Evolutionary conservation across 2,888 invertebrate species (phyloP), one percentile per base, ranked within the genome.

Genomic region (Ophion slaviceki): DNA sequence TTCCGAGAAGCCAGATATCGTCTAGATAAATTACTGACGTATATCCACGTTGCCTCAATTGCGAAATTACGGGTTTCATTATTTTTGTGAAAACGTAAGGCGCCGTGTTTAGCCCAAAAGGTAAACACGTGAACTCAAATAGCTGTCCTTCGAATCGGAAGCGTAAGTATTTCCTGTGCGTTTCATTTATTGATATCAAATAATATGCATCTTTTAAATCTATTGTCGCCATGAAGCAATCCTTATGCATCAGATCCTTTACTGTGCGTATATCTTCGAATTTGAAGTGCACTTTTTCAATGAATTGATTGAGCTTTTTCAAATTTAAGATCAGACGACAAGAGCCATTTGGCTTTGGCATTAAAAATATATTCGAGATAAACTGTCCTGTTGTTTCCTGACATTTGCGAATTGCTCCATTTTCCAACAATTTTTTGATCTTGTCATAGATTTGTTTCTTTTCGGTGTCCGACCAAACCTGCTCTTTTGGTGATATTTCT

Each of bases 211-310:
- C 28, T 3, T 28, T 28, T 28, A 28, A 28, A 28, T 28, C 28
- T 28, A 28, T 53, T 53, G 62, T 79, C n/a, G 79, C 79, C 79
- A 79, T 79, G 71, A 79, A 79, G 11, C 71, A 64, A 71, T 79
- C 47, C 28, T 62, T 28, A 32, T 32, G n/a, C 62, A 79, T 71
- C 47, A 79, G 24, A 71, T 71, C 20, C n/a, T 64, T 47, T 11
- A 79, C 71, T 20, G 59, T 62, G n/a, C 59, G 62, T 47, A 71
- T 71, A 24, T 70, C 79, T 47, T 79, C 79, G 24, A 79, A 79
- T 62, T 79, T 79, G 6, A 71, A 79, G 28, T 79, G 70, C 45
- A 71, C 53, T 20, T 70, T 70, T 10, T 70, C 79, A 20, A 70
- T 70, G 14, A 79, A 79, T 32, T 70, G 28, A 64, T 79, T 79